phyloP scores from a whole-genome alignment of 2,888 invertebrate species.

The Brassicogethes aeneus region DNA sequence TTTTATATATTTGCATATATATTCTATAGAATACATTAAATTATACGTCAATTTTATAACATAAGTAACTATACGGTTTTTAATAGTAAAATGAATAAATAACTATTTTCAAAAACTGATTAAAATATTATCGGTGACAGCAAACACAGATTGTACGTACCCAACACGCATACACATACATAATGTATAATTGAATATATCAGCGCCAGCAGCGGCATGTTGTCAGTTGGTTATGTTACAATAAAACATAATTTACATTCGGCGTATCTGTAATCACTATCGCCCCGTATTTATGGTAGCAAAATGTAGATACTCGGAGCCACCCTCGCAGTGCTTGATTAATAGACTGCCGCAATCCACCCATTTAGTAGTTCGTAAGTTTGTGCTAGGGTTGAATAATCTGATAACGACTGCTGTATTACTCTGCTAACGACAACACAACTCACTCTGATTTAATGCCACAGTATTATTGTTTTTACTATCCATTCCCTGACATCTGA shows the following conservation, averaged over 20 bases:
- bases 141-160: not conserved
- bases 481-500: constrained; percentile 8
- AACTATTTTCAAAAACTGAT: not conserved
- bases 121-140: not conserved
- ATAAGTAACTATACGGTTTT: too few relatives aligned
- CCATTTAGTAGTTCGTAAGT: constrained; percentile 36
- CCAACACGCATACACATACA: not conserved
- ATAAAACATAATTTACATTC: constrained; percentile 28
- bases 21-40: too few relatives aligned
- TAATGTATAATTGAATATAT: constrained; percentile 16
- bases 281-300: constrained; percentile 29
- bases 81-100: too few relatives aligned
- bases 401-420: constrained; percentile 34
- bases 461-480: constrained; percentile 6
- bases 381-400: constrained; percentile 32
- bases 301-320: constrained; percentile 28
- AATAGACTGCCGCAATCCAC: constrained; percentile 36
- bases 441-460: constrained; percentile 18
- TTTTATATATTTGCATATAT: too few relatives aligned
- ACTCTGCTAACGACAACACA: constrained; percentile 23
- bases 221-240: constrained; percentile 24
- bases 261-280: constrained; percentile 27
- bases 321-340: constrained; percentile 30
- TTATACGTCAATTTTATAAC: too few relatives aligned
- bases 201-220: constrained; percentile 11